These are phyloP conservation scores for Anticlea derivata DNA, from an alignment of 2,888 invertebrate species.

Conservation along the genomic window DNA sequence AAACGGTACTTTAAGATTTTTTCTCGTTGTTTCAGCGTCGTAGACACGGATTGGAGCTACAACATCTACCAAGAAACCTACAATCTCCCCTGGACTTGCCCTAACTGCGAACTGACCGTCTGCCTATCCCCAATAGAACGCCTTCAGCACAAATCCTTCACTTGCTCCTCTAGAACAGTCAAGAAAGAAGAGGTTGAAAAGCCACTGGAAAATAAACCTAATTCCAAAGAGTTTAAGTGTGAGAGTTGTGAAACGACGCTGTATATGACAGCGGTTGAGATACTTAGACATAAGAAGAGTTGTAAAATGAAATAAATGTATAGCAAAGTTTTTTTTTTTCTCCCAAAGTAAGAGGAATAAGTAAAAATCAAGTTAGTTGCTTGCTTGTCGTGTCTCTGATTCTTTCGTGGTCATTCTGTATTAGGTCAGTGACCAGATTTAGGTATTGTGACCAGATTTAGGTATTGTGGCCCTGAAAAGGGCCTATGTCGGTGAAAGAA, in stretches of 20 bases:
- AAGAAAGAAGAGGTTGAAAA: constrained; percentile 54
- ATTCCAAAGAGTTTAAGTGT: constrained; percentile 88
- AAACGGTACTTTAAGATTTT: too few species aligned
- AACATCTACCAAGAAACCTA: constrained; percentile 84
- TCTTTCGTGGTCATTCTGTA: too few species aligned
- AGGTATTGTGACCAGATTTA: too few species aligned
- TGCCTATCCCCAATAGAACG: constrained; percentile 87
- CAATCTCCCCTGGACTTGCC: constrained; percentile 88
- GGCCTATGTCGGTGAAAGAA: too few species aligned
- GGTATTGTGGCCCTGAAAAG: too few species aligned
- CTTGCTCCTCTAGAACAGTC: constrained; percentile 61
- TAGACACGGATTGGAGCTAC: constrained; percentile 87
- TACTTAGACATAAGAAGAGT: constrained; percentile 91
- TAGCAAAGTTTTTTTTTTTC: constrained; percentile 7
- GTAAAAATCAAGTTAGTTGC: too few species aligned
- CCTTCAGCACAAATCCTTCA: constrained; percentile 87
- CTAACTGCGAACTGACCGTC: constrained; percentile 86
- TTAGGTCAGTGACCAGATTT: too few species aligned
- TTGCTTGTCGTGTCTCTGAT: too few species aligned
- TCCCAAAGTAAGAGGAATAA: too few species aligned
- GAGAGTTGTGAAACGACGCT: constrained; percentile 87
- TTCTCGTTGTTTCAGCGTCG: constrained; percentile 73
- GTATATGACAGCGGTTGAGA: constrained; percentile 91
- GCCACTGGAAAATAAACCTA: constrained; percentile 70
- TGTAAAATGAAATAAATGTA: constrained; percentile 71